phyloP scores from a whole-genome alignment of 2,797 vertebrate species.

The Falco cherrug region DNA sequence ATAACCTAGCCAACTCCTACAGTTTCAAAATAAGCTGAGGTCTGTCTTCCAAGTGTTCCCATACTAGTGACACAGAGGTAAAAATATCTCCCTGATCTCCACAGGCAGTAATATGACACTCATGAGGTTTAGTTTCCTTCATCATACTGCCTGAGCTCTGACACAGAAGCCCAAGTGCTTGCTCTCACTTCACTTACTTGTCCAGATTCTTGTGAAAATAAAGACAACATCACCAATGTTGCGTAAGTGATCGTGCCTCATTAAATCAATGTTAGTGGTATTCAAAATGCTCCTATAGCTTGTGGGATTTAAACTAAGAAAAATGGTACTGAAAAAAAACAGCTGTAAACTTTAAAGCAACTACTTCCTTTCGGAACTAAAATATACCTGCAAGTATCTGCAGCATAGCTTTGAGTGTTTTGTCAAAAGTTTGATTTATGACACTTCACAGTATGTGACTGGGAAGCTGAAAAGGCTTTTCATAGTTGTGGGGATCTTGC shows the following conservation, averaged over 20 bases:
- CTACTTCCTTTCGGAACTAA: background rate
- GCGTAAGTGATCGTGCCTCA: background rate
- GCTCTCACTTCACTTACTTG: background rate
- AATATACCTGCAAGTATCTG: background rate
- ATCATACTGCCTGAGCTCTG: background rate
- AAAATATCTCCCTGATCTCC: constrained; percentile 36
- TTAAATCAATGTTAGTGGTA: background rate
- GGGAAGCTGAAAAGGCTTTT: constrained; percentile 37
- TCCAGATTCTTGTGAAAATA: background rate
- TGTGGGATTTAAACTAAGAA: background rate
- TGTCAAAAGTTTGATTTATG: background rate
- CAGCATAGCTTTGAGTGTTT: background rate
- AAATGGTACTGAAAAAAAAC: background rate
- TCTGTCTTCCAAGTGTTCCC: background rate
- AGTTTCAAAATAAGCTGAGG: background rate
- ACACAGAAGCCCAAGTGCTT: background rate
- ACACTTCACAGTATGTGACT: background rate
- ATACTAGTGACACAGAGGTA: background rate
- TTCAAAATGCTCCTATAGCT: background rate
- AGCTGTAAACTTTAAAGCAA: background rate
- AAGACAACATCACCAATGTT: background rate
- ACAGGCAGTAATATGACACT: background rate
- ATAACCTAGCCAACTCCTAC: background rate
- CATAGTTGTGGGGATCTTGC: constrained; percentile 42
- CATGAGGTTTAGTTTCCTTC: background rate